A percentile compares a stretch with the other conserved stretches of the same genome.
Evolutionary conservation across 1,140 invertebrate genomes (phyloP).

Genomic region (Monochamus saltuarius): DNA sequence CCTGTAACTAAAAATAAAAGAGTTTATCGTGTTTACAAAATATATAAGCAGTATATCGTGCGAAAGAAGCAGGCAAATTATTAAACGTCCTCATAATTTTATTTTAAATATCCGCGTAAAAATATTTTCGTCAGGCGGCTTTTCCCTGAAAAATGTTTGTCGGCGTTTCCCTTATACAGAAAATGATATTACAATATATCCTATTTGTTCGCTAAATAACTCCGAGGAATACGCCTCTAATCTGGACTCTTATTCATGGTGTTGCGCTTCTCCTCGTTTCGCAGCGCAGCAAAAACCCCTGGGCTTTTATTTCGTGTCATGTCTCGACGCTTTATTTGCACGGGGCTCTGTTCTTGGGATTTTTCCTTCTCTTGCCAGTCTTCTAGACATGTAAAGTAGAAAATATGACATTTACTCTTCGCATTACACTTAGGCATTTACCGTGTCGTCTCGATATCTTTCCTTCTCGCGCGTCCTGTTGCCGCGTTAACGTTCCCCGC

Average conservation of each 20-base stretch:
- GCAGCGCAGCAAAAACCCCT: not conserved
- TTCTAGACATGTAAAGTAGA: slow-evolving; percentile 18
- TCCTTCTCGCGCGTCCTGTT: too few relatives aligned
- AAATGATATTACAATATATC: slow-evolving; percentile 11
- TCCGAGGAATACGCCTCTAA: not conserved
- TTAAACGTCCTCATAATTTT: too few relatives aligned
- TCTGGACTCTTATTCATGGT: slow-evolving; percentile 10
- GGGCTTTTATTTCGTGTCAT: slow-evolving; percentile 14
- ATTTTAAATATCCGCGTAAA: too few relatives aligned
- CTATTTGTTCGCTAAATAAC: slow-evolving; percentile 10
- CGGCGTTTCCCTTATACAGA: too few relatives aligned
- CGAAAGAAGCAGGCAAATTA: too few relatives aligned
- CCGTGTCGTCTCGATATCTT: not conserved
- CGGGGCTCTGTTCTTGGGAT: slow-evolving; percentile 1
- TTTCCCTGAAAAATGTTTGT: too few relatives aligned
- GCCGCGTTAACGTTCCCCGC: too few relatives aligned
- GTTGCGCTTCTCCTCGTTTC: not conserved
- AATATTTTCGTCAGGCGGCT: too few relatives aligned
- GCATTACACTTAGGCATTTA: slow-evolving; percentile 16
- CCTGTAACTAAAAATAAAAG: too few relatives aligned
- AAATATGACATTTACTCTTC: slow-evolving; percentile 23
- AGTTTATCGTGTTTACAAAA: too few relatives aligned
- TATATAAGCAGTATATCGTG: too few relatives aligned
- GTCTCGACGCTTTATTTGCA: slow-evolving; percentile 15
- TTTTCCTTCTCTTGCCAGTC: not conserved